phyloP scores from a whole-genome alignment of 2,888 invertebrate genomes.

The Stomorhina lunata region DNA sequence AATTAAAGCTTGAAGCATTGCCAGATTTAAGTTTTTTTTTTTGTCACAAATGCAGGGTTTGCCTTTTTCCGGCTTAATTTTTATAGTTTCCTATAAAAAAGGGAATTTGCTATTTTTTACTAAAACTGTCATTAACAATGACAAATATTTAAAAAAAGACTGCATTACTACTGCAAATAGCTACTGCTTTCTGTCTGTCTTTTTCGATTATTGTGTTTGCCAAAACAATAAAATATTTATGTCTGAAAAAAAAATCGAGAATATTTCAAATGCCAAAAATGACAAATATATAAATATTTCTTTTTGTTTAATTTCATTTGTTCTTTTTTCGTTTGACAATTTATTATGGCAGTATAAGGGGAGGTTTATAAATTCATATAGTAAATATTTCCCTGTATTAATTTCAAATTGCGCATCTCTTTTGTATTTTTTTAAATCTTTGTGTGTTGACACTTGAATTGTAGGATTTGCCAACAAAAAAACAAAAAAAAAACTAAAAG shows the following conservation, averaged over 20 bases:
- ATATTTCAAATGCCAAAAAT: constrained; percentile 57
- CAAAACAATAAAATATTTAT: constrained; percentile 52
- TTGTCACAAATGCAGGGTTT: constrained; percentile 67
- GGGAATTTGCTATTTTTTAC: constrained; percentile 1
- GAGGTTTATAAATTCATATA: constrained; percentile 36
- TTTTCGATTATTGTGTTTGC: constrained; percentile 41
- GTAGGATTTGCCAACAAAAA: constrained; percentile 57
- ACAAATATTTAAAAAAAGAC: constrained; percentile 17
- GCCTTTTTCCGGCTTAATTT: constrained; percentile 76
- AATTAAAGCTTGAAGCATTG: no score
- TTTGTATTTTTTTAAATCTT: constrained; percentile 54
- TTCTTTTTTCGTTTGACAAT: constrained; percentile 16
- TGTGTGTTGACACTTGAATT: constrained; percentile 64
- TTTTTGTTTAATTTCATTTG: constrained; percentile 34
- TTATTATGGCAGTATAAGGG: constrained; percentile 21
- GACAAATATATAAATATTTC: constrained; percentile 59
- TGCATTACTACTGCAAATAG: constrained; percentile 39
- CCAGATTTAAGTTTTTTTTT: neutral
- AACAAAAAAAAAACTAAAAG: no score
- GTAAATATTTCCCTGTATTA: constrained; percentile 57
- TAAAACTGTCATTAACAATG: constrained; percentile 43
- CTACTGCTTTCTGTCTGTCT: constrained; percentile 27
- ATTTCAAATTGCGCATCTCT: constrained; percentile 63
- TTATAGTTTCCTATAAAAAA: neutral
- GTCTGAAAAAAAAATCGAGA: constrained; percentile 24